These are phyloP conservation scores for Drosophila melanogaster DNA, from an alignment of 1,140 invertebrate species.

Conservation along the genomic window DNA sequence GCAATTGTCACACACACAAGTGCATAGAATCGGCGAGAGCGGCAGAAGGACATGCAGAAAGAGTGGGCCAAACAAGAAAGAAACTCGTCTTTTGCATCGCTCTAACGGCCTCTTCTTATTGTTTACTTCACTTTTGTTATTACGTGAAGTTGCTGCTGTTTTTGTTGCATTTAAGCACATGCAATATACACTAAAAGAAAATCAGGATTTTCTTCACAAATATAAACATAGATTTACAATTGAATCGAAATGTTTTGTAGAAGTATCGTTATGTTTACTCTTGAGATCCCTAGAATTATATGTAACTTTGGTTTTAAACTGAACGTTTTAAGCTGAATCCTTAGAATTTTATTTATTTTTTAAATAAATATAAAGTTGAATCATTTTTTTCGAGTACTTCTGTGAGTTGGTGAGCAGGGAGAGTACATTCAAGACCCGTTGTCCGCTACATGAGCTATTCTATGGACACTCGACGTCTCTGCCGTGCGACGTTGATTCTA, in stretches of 20 bases:
- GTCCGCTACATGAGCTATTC: conserved; percentile 22
- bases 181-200: conserved; percentile 40
- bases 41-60: conserved; percentile 4
- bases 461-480: conserved; percentile 9
- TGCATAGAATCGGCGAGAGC: conserved; percentile 11
- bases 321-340: too few species aligned
- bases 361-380: too few species aligned
- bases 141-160: conserved; percentile 50
- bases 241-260: too few species aligned
- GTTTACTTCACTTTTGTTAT: conserved; percentile 77
- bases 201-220: background rate
- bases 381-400: background rate
- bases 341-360: too few species aligned
- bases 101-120: conserved; percentile 57
- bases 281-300: too few species aligned
- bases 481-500: conserved; percentile 57
- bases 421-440: conserved; percentile 50
- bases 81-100: conserved; percentile 60
- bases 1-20: conserved; percentile 65
- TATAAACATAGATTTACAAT: too few species aligned
- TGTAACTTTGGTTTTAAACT: too few species aligned
- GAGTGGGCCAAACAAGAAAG: conserved; percentile 39
- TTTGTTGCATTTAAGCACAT: conserved; percentile 65
- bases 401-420: conserved; percentile 23
- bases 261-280: too few species aligned